These are phyloP conservation scores for Tillus elongatus DNA, from an alignment of 2,888 invertebrate species.

Conservation along the genomic window DNA sequence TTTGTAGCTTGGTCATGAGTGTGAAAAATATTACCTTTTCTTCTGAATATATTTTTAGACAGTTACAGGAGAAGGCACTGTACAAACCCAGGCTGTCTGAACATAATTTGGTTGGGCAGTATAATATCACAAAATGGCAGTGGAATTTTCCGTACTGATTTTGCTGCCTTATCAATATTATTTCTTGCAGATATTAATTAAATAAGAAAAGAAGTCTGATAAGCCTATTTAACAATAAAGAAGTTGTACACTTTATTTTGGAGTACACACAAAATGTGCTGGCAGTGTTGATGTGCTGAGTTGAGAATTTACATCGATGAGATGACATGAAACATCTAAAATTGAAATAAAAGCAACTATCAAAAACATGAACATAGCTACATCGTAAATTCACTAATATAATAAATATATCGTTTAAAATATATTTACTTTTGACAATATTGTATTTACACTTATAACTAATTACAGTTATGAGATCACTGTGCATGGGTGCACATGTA, in stretches of 20 bases:
- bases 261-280: conserved; percentile 18
- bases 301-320: conserved; percentile 9
- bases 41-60: conserved; percentile 25
- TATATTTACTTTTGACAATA: conserved; percentile 21
- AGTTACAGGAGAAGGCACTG: conserved; percentile 36
- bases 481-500: conserved; percentile 25
- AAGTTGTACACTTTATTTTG: too few species aligned
- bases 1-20: conserved; percentile 32
- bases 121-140: conserved; percentile 33
- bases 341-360: background rate
- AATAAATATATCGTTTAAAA: conserved; percentile 27
- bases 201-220: background rate
- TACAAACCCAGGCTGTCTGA: conserved; percentile 30
- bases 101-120: conserved; percentile 29
- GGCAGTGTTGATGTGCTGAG: conserved; percentile 7
- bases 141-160: conserved; percentile 6
- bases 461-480: conserved; percentile 35
- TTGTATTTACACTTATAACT: conserved; percentile 25
- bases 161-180: background rate
- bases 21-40: conserved; percentile 33
- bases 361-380: conserved; percentile 6
- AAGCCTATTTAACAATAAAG: conserved; percentile 3
- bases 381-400: conserved; percentile 14
- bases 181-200: conserved; percentile 9
- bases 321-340: conserved; percentile 10